phyloP scores from a whole-genome alignment of 1,140 invertebrate genomes.

The Rhyacophila brunnea region DNA sequence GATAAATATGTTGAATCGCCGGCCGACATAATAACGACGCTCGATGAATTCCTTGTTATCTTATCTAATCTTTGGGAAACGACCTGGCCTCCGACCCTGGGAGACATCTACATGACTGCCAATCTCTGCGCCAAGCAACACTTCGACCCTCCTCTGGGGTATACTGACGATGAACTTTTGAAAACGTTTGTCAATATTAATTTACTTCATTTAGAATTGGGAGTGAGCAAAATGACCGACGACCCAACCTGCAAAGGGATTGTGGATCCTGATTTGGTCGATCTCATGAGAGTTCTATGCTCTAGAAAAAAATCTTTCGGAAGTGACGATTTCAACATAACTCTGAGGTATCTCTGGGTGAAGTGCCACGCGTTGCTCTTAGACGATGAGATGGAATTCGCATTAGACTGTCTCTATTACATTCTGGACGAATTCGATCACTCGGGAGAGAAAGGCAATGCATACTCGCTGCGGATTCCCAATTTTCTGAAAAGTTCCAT shows the following conservation, averaged over 20 bases:
- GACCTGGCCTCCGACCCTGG: conserved; percentile 64
- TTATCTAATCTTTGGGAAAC: conserved; percentile 60
- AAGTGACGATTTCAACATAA: conserved; percentile 42
- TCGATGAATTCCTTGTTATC: conserved; percentile 59
- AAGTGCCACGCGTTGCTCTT: conserved; percentile 46
- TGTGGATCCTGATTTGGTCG: conserved; percentile 46
- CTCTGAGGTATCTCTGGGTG: conserved; percentile 46
- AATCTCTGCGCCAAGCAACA: conserved; percentile 57
- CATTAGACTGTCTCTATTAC: conserved; percentile 48
- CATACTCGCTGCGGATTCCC: conserved; percentile 40
- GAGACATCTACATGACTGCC: conserved; percentile 59
- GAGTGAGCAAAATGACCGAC: conserved; percentile 53
- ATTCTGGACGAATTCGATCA: conserved; percentile 48
- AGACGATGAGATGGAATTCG: conserved; percentile 46
- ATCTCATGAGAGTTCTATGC: conserved; percentile 40
- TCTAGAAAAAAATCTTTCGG: conserved; percentile 50
- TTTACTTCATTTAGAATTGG: conserved; percentile 64
- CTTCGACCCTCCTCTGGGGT: conserved; percentile 56
- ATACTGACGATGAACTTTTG: conserved; percentile 50
- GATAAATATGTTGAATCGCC: conserved; percentile 51
- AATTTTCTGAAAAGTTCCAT: conserved; percentile 48
- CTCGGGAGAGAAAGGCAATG: conserved; percentile 43
- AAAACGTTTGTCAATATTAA: conserved; percentile 60
- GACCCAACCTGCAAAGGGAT: conserved; percentile 38
- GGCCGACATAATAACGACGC: conserved; percentile 61